Evolutionary conservation across 2,113 vertebrate species (phyloP).

Genomic region (Rafetus swinhoei): DNA sequence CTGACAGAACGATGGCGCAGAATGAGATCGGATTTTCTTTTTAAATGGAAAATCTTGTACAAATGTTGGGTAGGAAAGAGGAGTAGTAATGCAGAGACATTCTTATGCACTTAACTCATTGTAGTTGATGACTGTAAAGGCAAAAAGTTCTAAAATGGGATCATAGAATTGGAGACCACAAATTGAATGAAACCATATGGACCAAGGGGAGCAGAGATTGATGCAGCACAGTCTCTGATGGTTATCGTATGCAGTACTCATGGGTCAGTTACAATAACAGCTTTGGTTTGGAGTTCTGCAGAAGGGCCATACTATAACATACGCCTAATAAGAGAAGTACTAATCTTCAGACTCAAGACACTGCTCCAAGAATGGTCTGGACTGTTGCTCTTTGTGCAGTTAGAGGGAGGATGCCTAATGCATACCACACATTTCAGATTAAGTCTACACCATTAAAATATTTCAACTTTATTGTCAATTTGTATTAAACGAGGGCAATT

Average conservation of each 20-base stretch:
- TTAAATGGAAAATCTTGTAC: neutral
- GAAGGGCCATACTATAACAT: neutral
- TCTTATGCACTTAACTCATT: neutral
- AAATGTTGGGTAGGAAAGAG: neutral
- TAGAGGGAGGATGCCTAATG: neutral
- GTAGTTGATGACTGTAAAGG: neutral
- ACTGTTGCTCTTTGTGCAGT: neutral
- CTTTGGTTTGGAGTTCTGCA: neutral
- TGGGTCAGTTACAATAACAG: neutral
- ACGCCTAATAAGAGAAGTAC: neutral
- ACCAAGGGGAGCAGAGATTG: neutral
- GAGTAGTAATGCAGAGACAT: neutral
- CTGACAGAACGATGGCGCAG: neutral
- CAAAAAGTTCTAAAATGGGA: neutral
- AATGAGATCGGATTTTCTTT: neutral
- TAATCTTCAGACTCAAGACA: neutral
- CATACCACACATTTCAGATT: neutral
- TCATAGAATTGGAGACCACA: neutral
- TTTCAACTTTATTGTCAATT: neutral
- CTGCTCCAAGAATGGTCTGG: neutral
- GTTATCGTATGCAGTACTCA: neutral
- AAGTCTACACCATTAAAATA: slow-evolving; percentile 15
- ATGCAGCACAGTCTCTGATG: neutral
- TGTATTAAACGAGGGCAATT: slow-evolving; percentile 3
- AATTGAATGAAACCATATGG: neutral